These are phyloP conservation scores for Phalacrocorax aristotelis DNA, from an alignment of 2,113 vertebrate species.

Conservation along the genomic window DNA sequence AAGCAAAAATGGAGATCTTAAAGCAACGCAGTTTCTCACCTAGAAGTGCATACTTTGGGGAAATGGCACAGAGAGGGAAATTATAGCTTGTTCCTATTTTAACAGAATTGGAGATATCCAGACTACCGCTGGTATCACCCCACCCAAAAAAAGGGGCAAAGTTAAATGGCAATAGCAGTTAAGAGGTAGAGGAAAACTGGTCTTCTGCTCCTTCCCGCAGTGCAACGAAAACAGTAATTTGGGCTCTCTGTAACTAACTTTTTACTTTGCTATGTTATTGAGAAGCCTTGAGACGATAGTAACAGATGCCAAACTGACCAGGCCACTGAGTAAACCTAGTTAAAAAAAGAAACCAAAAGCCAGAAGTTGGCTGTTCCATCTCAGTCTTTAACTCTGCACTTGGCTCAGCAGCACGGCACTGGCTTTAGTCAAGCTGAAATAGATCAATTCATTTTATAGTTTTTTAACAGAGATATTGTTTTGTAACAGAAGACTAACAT, in stretches of 20 bases:
- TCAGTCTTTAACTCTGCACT: background rate
- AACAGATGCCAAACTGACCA: conserved; percentile 10
- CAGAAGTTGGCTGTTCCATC: background rate
- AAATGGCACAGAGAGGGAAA: background rate
- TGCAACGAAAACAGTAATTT: background rate
- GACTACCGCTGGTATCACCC: background rate
- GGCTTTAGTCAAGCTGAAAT: background rate
- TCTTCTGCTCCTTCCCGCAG: background rate
- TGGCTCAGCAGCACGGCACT: background rate
- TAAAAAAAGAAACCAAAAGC: conserved; percentile 32
- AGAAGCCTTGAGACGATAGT: background rate
- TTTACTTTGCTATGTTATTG: background rate
- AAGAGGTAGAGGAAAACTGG: background rate
- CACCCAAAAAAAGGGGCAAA: background rate
- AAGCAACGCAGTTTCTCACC: background rate
- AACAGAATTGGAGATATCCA: background rate
- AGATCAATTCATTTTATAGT: background rate
- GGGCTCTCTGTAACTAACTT: background rate
- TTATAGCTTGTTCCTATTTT: background rate
- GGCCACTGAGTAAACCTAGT: background rate
- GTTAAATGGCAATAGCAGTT: background rate
- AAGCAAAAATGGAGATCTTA: background rate
- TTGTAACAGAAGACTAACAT: background rate
- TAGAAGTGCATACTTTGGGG: background rate
- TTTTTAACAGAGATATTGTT: background rate